phyloP scores from a whole-genome alignment of 1,140 invertebrate genomes.

The Polypedilum pembai region DNA sequence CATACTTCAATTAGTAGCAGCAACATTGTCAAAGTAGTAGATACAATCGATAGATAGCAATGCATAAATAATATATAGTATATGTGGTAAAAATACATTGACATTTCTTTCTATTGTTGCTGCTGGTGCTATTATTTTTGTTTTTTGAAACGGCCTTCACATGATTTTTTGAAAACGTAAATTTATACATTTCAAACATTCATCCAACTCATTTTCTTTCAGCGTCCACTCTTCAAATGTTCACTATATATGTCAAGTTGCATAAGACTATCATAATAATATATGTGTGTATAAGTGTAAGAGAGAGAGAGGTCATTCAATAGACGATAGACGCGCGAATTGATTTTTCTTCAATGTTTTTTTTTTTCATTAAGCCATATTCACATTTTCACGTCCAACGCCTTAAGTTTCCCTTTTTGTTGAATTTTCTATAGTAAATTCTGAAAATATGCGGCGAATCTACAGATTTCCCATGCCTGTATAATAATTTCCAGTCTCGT shows the following conservation, averaged over 20 bases:
- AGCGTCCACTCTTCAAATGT: background rate
- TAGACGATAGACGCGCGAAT: background rate
- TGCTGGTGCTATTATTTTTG: background rate
- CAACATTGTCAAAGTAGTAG: too few species aligned
- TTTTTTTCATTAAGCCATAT: background rate
- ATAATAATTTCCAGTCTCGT: constrained; percentile 27
- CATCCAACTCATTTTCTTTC: background rate
- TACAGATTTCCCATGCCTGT: too few species aligned
- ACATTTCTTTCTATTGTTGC: background rate
- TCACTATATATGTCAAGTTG: constrained; percentile 12
- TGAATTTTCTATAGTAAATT: background rate
- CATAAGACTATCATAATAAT: background rate
- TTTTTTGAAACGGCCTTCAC: constrained; percentile 3
- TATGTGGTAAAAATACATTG: too few species aligned
- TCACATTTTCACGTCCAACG: constrained; percentile 11
- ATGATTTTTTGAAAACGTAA: constrained; percentile 27
- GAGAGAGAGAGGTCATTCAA: constrained; percentile 1
- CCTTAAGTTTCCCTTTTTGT: background rate
- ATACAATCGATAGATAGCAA: too few species aligned
- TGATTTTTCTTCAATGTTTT: background rate
- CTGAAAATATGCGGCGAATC: background rate
- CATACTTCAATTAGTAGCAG: too few species aligned
- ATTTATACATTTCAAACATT: background rate
- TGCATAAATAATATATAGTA: too few species aligned
- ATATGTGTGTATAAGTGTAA: background rate